Evolutionary conservation across 37 sponge, comb jelly and placozoan genomes (phyloP).

Genomic region (Oscarella lobularis): DNA sequence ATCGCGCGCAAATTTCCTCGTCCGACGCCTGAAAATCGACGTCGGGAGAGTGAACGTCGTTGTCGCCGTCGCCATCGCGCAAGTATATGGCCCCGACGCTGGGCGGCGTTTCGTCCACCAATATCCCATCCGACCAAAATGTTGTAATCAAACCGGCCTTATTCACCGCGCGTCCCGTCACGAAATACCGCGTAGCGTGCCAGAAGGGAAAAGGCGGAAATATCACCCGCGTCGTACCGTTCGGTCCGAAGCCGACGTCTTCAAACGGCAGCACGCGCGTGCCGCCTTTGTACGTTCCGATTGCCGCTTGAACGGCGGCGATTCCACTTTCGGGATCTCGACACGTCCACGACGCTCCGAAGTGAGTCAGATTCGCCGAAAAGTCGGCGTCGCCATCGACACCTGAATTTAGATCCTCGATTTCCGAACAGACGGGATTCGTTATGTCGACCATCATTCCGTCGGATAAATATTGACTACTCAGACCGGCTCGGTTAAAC

Average conservation of each 20-base stretch:
- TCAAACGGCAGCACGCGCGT: neutral
- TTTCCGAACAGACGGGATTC: neutral
- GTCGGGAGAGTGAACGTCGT: neutral
- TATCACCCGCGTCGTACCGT: neutral
- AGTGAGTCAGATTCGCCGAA: neutral
- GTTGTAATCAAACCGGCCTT: neutral
- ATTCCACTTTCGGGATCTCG: neutral
- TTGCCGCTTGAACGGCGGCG: neutral
- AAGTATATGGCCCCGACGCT: neutral
- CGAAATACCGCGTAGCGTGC: neutral
- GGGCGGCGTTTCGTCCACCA: conserved; percentile 1
- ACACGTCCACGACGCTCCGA: conserved; percentile 3
- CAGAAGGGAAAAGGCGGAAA: neutral
- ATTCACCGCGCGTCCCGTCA: neutral
- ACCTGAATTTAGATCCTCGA: neutral
- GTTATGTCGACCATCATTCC: neutral
- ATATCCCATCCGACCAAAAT: neutral
- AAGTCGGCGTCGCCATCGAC: neutral
- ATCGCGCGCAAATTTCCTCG: neutral
- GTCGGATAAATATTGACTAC: neutral
- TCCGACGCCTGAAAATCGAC: neutral
- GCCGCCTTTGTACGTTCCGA: conserved; percentile 1
- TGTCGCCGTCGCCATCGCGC: neutral
- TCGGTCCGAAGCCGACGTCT: neutral
- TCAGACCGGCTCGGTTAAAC: neutral